phyloP scores from a whole-genome alignment of 2,888 invertebrate species.

The Lypha dubia region DNA sequence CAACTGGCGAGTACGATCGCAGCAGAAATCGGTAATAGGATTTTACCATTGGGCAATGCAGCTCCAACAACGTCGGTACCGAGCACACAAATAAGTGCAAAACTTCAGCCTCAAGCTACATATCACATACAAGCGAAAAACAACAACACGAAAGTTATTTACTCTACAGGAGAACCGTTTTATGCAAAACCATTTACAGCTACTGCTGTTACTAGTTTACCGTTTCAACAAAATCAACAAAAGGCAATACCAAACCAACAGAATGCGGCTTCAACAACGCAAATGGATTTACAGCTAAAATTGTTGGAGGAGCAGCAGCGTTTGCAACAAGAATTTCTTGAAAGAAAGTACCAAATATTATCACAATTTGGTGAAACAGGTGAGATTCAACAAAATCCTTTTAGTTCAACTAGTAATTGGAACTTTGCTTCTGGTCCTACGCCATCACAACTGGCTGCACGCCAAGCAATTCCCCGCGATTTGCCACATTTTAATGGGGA shows the following conservation, averaged over 20 bases:
- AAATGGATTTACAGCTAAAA: conserved; percentile 12
- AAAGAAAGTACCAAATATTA: conserved; percentile 32
- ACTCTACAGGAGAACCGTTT: too few species aligned
- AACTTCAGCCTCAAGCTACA: too few species aligned
- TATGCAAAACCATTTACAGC: not conserved
- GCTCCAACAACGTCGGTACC: not conserved
- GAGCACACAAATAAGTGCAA: too few species aligned
- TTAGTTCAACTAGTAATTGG: not conserved
- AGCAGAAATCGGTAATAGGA: conserved; percentile 4
- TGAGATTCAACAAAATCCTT: not conserved
- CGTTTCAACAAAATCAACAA: not conserved
- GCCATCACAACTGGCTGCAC: conserved; percentile 17
- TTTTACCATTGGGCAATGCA: not conserved
- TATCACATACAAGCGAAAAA: too few species aligned
- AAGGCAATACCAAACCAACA: not conserved
- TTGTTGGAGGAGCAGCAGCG: conserved; percentile 19
- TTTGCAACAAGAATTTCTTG: conserved; percentile 18
- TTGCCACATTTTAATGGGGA: conserved; percentile 30
- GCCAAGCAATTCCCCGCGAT: conserved; percentile 24
- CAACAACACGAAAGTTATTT: too few species aligned
- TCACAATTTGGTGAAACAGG: not conserved
- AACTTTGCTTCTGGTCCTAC: not conserved
- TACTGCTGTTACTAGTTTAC: not conserved
- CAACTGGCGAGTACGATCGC: not conserved
- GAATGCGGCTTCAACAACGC: not conserved